Base-by-base conservation (phyloP, 2,797 vertebrate genomes). In the Coendou prehensilis region DNA sequence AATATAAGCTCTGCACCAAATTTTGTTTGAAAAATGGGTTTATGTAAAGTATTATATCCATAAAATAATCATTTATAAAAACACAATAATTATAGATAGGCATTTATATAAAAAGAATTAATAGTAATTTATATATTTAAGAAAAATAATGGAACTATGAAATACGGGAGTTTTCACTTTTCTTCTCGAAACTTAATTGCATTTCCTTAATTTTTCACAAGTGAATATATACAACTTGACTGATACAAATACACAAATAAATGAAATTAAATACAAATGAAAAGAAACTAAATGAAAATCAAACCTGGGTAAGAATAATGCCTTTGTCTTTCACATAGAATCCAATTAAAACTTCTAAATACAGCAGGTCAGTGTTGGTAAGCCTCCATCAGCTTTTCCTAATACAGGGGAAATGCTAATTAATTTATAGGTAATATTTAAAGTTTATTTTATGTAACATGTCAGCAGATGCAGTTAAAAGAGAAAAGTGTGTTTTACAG, bases 371-470 rank as follows among this genome's bases (percentile, higher is more conserved):
- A 0, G 78, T 0, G 0, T 67, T 96, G 79, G 6, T 85, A 30
- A 97, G 90, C 22, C 37, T 96, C 96, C 56, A 81, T 83, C 50
- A 17, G 1, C 80, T 45, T 97, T 79, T 97, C 93, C 90, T 94
- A 94, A 98, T 63, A 59, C 85, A 97, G 80, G 23, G 93, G 87
- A 50, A 94, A 95, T 14, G 26, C 61, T 96, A 98, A 96, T 98
- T 97, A 98, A 97, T 97, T 98, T 98, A 76, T 87, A 98, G 56
- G n/a, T 83, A 96, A 98, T 97, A 96, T 95, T 71, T 93, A 97
- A 97, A 84, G 81, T 33, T 95, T 54, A 41, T 90, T 98, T 98
- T 96, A 96, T 97, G 80, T 94, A 96, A 45, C 84, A 97, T 82
- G 96, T 95, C 93, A 98, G 91, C 37, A 97, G 96, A 97, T 17